Conservation (phyloP, 1,140 invertebrate genomes). For the Brachionus plicatilis region DNA sequence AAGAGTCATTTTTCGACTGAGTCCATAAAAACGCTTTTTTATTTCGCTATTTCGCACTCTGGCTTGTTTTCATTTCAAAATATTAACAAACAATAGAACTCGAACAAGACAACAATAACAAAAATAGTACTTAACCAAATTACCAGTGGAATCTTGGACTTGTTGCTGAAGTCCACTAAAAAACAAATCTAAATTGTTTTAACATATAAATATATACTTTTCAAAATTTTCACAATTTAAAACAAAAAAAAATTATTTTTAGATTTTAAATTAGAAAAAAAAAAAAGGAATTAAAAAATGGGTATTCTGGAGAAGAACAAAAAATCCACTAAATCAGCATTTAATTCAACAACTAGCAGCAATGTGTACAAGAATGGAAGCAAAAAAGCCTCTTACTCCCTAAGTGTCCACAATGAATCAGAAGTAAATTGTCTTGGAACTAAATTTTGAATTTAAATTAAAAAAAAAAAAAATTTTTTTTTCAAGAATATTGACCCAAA, state of each 20-base stretch:
- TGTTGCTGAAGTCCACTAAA: background rate
- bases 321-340: background rate
- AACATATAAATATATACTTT: background rate
- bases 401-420: background rate
- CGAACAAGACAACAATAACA: background rate
- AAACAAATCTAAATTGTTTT: background rate
- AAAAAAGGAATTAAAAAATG: background rate
- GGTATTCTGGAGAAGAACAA: background rate
- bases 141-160: background rate
- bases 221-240: background rate
- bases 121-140: background rate
- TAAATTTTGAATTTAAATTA: background rate
- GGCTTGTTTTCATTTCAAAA: background rate
- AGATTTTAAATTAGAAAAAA: background rate
- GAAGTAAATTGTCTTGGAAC: background rate
- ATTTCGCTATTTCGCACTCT: background rate
- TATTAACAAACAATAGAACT: constrained; percentile 19
- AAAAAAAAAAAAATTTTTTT: background rate
- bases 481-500: constrained; percentile 12
- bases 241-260: constrained; percentile 1
- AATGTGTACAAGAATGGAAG: background rate
- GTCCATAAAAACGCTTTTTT: constrained; percentile 4
- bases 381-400: background rate
- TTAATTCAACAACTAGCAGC: background rate
- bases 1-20: background rate